A percentile compares a stretch with the other conserved stretches of the same genome.
These are phyloP conservation scores for Amyelois transitella DNA, from an alignment of 1,140 invertebrate species.

Conservation along the genomic window DNA sequence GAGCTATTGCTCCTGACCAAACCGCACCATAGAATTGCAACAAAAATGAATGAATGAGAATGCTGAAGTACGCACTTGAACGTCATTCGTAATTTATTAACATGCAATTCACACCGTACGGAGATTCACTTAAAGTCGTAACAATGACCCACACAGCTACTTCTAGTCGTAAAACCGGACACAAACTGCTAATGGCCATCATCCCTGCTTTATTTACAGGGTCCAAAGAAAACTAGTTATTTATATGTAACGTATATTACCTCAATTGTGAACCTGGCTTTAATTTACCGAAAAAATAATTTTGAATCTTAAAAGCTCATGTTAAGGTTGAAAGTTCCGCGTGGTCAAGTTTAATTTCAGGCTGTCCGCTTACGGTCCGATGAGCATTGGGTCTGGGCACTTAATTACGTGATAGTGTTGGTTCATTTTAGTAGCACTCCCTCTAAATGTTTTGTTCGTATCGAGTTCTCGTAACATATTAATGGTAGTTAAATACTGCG, in stretches of 20 bases:
- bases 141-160: constrained; percentile 12
- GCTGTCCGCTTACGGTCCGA: constrained; percentile 33
- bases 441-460: constrained; percentile 24
- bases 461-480: background rate
- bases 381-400: constrained; percentile 28
- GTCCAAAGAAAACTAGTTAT: constrained; percentile 36
- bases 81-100: background rate
- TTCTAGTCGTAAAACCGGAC: constrained; percentile 23
- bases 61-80: background rate
- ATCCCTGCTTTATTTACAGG: constrained; percentile 29
- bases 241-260: constrained; percentile 36
- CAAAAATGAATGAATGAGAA: background rate
- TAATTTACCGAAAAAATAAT: background rate
- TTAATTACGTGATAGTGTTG: constrained; percentile 40
- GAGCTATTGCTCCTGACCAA: no score
- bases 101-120: background rate
- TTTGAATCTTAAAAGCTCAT: background rate
- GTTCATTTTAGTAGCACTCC: constrained; percentile 30
- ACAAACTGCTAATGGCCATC: constrained; percentile 34
- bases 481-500: no score
- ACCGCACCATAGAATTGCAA: no score
- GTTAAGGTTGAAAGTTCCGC: background rate
- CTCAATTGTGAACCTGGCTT: constrained; percentile 23
- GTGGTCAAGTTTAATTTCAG: constrained; percentile 27
- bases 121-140: constrained; percentile 15